Evolutionary conservation across 2,797 vertebrate genomes (phyloP).

Genomic region (Morus bassanus): DNA sequence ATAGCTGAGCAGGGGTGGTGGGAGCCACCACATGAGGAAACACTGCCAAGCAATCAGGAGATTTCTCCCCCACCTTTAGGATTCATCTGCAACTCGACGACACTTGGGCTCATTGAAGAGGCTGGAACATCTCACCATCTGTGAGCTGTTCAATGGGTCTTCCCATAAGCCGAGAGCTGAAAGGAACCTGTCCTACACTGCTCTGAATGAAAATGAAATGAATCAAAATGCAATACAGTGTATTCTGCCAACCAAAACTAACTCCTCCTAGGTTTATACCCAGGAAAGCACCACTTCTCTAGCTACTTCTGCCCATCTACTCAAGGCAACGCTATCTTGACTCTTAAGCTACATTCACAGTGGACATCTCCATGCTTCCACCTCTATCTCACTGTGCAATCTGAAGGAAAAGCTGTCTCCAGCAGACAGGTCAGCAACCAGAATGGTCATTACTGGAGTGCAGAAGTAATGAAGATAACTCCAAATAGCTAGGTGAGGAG

Average conservation of each 20-base stretch:
- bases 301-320: neutral
- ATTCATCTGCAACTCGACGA: neutral
- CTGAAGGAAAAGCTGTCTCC: neutral
- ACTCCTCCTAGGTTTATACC: neutral
- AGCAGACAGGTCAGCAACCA: neutral
- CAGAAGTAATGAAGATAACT: neutral
- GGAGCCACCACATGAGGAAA: neutral
- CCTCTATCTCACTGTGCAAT: neutral
- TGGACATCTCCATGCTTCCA: neutral
- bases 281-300: neutral
- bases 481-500: neutral
- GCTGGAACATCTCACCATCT: slow-evolving; percentile 1
- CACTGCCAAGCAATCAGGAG: neutral
- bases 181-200: neutral
- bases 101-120: neutral
- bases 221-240: neutral
- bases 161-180: neutral
- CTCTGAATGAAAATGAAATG: neutral
- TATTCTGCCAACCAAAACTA: neutral
- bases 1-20: neutral
- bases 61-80: neutral
- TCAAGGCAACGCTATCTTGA: neutral
- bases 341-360: neutral
- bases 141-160: neutral
- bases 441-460: neutral